Evolutionary conservation across 2,797 vertebrate species (phyloP).

Genomic region (Notoglanidium macrostoma): DNA sequence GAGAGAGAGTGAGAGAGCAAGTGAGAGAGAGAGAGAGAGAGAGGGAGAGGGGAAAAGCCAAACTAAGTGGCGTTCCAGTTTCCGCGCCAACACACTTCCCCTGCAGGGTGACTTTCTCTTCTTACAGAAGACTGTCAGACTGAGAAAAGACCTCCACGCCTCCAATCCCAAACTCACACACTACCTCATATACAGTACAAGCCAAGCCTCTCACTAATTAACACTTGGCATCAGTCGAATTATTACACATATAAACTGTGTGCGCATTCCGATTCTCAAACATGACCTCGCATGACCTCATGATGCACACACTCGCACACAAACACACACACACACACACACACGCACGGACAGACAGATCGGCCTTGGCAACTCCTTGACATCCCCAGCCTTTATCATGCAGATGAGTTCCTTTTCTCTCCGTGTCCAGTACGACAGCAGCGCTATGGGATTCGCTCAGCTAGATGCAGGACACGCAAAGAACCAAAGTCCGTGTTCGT

Average conservation of each 20-base stretch:
- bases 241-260: neutral
- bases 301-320: constrained; percentile 26
- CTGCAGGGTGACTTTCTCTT: constrained; percentile 48
- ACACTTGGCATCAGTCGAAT: constrained; percentile 6
- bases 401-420: constrained; percentile 59
- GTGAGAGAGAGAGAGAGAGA: neutral
- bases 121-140: constrained; percentile 39
- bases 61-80: constrained; percentile 45
- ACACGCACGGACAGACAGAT: constrained; percentile 34
- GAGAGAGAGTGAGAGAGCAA: neutral
- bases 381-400: constrained; percentile 63
- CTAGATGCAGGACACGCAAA: constrained; percentile 10
- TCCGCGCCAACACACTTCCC: constrained; percentile 51
- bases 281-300: constrained; percentile 31
- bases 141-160: constrained; percentile 39
- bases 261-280: neutral
- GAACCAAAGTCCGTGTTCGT: neutral
- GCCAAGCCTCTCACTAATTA: constrained; percentile 16
- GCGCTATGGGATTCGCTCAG: constrained; percentile 23
- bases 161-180: constrained; percentile 28
- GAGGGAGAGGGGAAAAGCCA: constrained; percentile 34
- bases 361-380: constrained; percentile 60
- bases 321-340: constrained; percentile 25
- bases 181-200: constrained; percentile 20
- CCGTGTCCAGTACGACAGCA: constrained; percentile 37